These are phyloP conservation scores for cattle (Bos taurus) DNA, from an alignment of 2,113 vertebrate genomes.

Conservation along the genomic window ARS-UCD2.0 NC_037331.1:96253501-96254000, in stretches of 20 bases:
- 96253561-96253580: neutral
- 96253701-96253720: neutral
- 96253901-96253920: neutral
- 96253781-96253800: accelerated
- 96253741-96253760: neutral
- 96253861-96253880: slow-evolving; percentile 6
- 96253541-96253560: accelerated
- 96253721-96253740: neutral
- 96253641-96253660: neutral
- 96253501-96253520: neutral
- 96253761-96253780: accelerated
- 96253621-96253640: neutral
- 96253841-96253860: neutral
- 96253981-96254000: neutral
- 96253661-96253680: neutral
- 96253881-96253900: neutral
- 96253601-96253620: neutral
- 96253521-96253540: neutral
- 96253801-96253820: neutral
- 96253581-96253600: neutral
- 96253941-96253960: neutral
- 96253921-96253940: slow-evolving; percentile 36
- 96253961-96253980: neutral
- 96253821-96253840: neutral
- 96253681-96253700: neutral